Base-by-base conservation (phyloP, 2,797 vertebrate species). In the Rhinatrema bivittatum region DNA sequence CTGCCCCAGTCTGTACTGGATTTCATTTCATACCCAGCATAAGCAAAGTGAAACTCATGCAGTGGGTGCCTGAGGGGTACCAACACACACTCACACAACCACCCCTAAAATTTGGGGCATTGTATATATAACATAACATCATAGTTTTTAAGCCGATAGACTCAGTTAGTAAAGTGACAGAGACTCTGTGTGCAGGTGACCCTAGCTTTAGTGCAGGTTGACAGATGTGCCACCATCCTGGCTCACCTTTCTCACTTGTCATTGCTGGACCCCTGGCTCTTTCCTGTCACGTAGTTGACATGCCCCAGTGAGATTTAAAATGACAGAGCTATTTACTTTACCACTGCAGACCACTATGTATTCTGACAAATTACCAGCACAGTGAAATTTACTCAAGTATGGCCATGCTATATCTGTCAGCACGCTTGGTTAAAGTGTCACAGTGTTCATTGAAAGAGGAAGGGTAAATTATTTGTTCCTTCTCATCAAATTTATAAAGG, bases 211-310 rank as follows among this genome's bases (percentile, higher is more conserved):
- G 50, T 43, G 29, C 46, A 66, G 54, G 39, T 56, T 62, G 67
- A 76, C 68, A 70, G 53, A 56, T 59, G 46, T 53, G 72, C 67
- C 60, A 42, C 66, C 56, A 31, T 54, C 36, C 58, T 49, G 53
- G 50, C 55, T 79, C 58, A 60, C 67, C 74, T 82, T 70, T 83
- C 80, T 87, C 82, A 70, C 72, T 78, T 82, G 78, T 79, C 87
- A 83, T 54, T 60, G 50, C 66, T 30, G 72, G 74, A 71, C 53
- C 60, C 30, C 56, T 60, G 53, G 55, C 60, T 75, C 53, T 62
- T 58, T 60, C 42, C 60, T 58, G 42, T 64, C 59, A 55, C 52
- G 14, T 50, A 54, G 22, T 10, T 69, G 41, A 49, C 55, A 35
- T 63, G 58, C 46, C 56, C 26, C 43, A 20, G 7, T 1, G 2